A percentile compares a stretch with the other conserved stretches of the same genome.
Evolutionary conservation across 2,888 invertebrate species (phyloP).

Genomic region (Hirtodrosophila cameraria): DNA sequence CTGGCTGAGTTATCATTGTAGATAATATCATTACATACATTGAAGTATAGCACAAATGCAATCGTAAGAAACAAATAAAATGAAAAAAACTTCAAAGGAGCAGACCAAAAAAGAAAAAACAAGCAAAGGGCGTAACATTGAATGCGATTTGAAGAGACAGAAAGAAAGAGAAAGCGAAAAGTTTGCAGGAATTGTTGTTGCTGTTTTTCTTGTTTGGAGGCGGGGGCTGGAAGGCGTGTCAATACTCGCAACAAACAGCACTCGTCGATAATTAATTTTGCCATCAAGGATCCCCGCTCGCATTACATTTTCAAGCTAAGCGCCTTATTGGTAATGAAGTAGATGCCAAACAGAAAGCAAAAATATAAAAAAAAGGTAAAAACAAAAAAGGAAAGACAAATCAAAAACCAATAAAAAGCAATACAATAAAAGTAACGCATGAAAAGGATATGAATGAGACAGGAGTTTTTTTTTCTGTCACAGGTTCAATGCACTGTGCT

Average conservation of each 20-base stretch:
- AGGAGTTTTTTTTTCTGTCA: constrained; percentile 9
- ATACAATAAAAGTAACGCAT: constrained; percentile 54
- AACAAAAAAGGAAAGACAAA: constrained; percentile 40
- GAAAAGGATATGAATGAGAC: constrained; percentile 14
- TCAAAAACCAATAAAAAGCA: constrained; percentile 78
- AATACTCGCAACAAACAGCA: constrained; percentile 23
- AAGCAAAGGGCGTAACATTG: constrained; percentile 71
- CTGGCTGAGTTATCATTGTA: constrained; percentile 58
- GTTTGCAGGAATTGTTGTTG: no score
- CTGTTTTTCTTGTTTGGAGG: background rate
- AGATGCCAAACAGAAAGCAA: constrained; percentile 15
- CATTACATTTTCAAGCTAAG: constrained; percentile 69
- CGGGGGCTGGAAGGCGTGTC: constrained; percentile 28
- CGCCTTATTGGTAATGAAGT: constrained; percentile 64
- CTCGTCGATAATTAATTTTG: constrained; percentile 72
- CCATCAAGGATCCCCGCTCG: constrained; percentile 54
- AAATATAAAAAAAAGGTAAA: constrained; percentile 10
- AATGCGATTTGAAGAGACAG: constrained; percentile 30
- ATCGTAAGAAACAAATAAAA: constrained; percentile 63
- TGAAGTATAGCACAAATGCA: constrained; percentile 44
- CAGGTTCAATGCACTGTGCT: constrained; percentile 62
- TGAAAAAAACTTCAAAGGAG: constrained; percentile 50
- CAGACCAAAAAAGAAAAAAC: constrained; percentile 54
- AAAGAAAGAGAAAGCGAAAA: no score
- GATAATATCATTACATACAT: constrained; percentile 66